Conservation (phyloP, 2,888 invertebrate species). For the Leistus spinibarbis region DNA sequence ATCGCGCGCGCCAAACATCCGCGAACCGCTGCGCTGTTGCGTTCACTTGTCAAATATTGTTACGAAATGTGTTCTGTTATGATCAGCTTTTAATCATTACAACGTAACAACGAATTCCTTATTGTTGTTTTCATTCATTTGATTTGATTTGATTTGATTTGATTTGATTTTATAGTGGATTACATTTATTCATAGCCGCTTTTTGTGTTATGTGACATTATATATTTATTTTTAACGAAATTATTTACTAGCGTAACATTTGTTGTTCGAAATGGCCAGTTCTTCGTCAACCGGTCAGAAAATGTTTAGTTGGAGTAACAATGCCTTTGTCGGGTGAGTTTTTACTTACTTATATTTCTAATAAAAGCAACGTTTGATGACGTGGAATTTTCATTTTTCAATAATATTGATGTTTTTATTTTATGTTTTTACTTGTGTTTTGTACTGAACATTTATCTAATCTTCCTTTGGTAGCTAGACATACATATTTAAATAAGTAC, state of each 20-base stretch:
- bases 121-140: background rate
- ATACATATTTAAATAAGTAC: background rate
- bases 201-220: conserved; percentile 19
- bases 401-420: too few relatives aligned
- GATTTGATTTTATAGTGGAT: conserved; percentile 14
- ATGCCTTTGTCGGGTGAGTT: conserved; percentile 47
- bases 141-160: conserved; percentile 9
- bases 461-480: background rate
- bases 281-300: conserved; percentile 32
- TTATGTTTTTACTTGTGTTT: background rate
- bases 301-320: conserved; percentile 51
- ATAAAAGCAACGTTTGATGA: background rate
- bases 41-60: background rate
- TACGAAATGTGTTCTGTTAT: background rate
- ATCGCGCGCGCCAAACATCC: background rate
- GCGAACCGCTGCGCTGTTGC: background rate
- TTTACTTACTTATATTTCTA: conserved; percentile 18
- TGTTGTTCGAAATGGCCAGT: conserved; percentile 25
- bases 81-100: background rate
- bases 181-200: background rate
- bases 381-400: too few relatives aligned
- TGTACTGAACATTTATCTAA: background rate
- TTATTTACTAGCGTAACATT: background rate
- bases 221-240: conserved; percentile 15
- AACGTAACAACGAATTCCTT: background rate